Base-by-base conservation (phyloP, 2,113 vertebrate genomes). In the Stictonetta naevosa region DNA sequence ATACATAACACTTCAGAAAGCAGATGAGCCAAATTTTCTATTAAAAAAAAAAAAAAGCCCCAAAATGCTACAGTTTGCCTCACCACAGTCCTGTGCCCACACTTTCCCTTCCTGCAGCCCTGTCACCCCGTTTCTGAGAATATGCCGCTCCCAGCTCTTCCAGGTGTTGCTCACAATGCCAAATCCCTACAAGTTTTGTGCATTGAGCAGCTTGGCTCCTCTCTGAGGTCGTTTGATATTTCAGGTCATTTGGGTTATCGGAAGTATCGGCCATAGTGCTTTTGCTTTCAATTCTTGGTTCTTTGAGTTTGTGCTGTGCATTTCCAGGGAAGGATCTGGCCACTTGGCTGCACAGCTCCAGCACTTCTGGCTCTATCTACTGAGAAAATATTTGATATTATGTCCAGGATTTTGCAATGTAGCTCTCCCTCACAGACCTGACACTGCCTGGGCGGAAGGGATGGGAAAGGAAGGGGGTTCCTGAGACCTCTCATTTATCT, bases 61-160 rank as follows among this genome's bases (percentile, higher is more conserved):
- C n/a, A 56, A 90, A 83, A 29, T 53, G 31, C 23, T 55, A 40
- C 38, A 31, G 5, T 12, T 52, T 83, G 56, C 36, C 29, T 81
- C 31, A 6, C 22, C 40, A 28, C 34, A 53, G 11, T 31, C 44
- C 59, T 93, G 64, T 40, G 34, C 80, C 53, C 67, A 59, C 83
- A 90, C 9, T 10, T 33, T 48, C 53, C 19, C 11, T 36, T 8
- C 34, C 28, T 28, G 26, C 12, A 68, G 28, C 31, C 3, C 73
- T 87, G 38, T 59, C 71, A 52, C 46, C 13, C 6, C 26, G 6
- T 80, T 95, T 95, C 92, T 94, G 89, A 95, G 88, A 96, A 92
- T 15, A 60, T 34, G 20, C 25, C 7, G 33, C 31, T 90, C 88
- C 40, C 50, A 88, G 42, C 62, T 94, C 86, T 91, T 83, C 78